Percentiles rank a stretch among this genome's conserved stretches.
phyloP scores from a whole-genome alignment of 1,140 invertebrate species.

The Caenorhabditis inopinata region DNA sequence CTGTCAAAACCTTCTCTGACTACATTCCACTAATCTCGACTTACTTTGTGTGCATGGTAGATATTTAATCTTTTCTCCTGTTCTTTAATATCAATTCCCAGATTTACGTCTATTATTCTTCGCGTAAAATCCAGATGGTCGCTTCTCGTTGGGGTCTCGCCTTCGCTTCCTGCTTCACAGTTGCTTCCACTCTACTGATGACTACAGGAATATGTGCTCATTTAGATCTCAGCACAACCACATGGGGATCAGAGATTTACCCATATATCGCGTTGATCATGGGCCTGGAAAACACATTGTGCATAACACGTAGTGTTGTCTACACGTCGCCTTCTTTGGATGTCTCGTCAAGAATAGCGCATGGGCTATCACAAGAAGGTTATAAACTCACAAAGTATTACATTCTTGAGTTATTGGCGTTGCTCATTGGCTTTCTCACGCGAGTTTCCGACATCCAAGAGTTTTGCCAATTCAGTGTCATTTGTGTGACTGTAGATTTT shows the following conservation, averaged over 20 bases:
- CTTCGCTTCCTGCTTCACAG: conserved; percentile 80
- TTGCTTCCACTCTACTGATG: conserved; percentile 85
- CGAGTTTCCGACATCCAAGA: conserved; percentile 59
- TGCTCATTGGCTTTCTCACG: conserved; percentile 54
- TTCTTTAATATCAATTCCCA: conserved; percentile 5
- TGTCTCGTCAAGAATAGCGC: conserved; percentile 54
- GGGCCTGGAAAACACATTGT: conserved; percentile 88
- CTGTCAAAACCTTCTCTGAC: conserved; percentile 57
- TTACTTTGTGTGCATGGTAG: conserved; percentile 56
- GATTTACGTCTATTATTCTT: conserved; percentile 59
- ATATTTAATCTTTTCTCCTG: no score
- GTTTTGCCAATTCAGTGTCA: conserved; percentile 55
- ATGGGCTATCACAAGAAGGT: conserved; percentile 54
- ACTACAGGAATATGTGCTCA: conserved; percentile 89
- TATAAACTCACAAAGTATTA: conserved; percentile 54
- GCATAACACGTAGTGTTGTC: conserved; percentile 62
- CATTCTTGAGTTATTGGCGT: conserved; percentile 53
- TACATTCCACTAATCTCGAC: conserved; percentile 56
- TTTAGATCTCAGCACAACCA: conserved; percentile 74
- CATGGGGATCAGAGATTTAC: conserved; percentile 75
- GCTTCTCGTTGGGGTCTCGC: conserved; percentile 88
- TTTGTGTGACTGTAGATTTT: conserved; percentile 58
- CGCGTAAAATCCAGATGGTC: conserved; percentile 79
- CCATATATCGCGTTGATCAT: conserved; percentile 91
- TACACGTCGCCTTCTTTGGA: conserved; percentile 59